Evolutionary conservation across 2,888 invertebrate genomes (phyloP).

Genomic region (Amiota mariae): DNA sequence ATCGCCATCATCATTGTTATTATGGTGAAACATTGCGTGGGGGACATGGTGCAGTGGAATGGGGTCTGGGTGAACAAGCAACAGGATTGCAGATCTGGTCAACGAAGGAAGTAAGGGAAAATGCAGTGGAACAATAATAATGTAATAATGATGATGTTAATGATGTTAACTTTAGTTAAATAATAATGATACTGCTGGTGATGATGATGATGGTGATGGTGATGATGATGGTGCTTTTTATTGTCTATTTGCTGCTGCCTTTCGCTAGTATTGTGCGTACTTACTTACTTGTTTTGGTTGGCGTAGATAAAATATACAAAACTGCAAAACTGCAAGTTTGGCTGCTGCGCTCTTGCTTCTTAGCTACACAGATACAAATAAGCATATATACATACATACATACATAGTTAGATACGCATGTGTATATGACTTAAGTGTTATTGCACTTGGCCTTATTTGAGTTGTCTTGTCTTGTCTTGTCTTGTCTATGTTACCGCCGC

Average conservation of each 20-base stretch:
- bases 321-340: conserved; percentile 19
- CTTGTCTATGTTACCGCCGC: neutral
- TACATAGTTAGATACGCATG: conserved; percentile 2
- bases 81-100: neutral
- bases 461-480: conserved; percentile 35
- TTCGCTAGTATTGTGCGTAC: neutral
- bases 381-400: conserved; percentile 3
- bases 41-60: neutral
- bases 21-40: neutral
- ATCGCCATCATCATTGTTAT: too few relatives aligned
- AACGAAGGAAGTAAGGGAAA: neutral
- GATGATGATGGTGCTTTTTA: neutral
- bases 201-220: conserved; percentile 4
- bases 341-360: neutral
- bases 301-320: conserved; percentile 11
- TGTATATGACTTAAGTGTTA: conserved; percentile 43
- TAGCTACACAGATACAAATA: conserved; percentile 18
- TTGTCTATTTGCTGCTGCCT: neutral
- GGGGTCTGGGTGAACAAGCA: neutral
- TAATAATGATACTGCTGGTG: neutral
- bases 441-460: conserved; percentile 61
- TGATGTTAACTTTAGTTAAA: neutral
- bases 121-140: neutral
- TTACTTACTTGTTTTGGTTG: too few relatives aligned
- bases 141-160: neutral